phyloP scores from a whole-genome alignment of 2,113 vertebrate genomes.

The Beaufortia kweichowensis region DNA sequence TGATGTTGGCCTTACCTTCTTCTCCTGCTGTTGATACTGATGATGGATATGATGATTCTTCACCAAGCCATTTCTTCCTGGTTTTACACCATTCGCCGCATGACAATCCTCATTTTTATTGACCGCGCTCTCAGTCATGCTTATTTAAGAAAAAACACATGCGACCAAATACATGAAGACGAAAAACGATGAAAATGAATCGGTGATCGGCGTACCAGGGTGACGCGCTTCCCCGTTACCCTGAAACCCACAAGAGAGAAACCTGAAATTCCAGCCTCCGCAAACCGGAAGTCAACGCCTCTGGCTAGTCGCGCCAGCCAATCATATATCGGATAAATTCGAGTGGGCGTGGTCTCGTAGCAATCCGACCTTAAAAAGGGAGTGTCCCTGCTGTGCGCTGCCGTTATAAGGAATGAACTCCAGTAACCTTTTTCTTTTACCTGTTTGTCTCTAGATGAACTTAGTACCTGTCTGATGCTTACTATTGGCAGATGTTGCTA shows the following conservation, averaged over 20 bases:
- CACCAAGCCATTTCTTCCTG: slow-evolving; percentile 63
- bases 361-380: slow-evolving; percentile 40
- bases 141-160: slow-evolving; percentile 52
- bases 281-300: slow-evolving; percentile 68
- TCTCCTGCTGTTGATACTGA: slow-evolving; percentile 56
- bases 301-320: slow-evolving; percentile 46
- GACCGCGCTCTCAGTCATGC: slow-evolving; percentile 69
- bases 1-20: slow-evolving; percentile 66
- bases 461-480: neutral
- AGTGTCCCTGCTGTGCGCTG: slow-evolving; percentile 29
- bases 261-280: slow-evolving; percentile 62
- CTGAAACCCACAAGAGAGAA: slow-evolving; percentile 42
- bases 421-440: slow-evolving; percentile 48
- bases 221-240: slow-evolving; percentile 8
- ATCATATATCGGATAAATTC: neutral
- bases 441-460: neutral
- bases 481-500: neutral
- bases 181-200: slow-evolving; percentile 16
- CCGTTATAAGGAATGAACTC: slow-evolving; percentile 46
- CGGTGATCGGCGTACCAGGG: slow-evolving; percentile 13
- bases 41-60: slow-evolving; percentile 59
- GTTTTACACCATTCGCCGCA: slow-evolving; percentile 65
- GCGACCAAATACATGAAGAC: slow-evolving; percentile 59
- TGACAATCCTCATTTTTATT: slow-evolving; percentile 60
- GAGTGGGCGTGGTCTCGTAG: slow-evolving; percentile 20